Conservation (phyloP, 2,113 vertebrate genomes). For the Hoplias malabaricus region DNA sequence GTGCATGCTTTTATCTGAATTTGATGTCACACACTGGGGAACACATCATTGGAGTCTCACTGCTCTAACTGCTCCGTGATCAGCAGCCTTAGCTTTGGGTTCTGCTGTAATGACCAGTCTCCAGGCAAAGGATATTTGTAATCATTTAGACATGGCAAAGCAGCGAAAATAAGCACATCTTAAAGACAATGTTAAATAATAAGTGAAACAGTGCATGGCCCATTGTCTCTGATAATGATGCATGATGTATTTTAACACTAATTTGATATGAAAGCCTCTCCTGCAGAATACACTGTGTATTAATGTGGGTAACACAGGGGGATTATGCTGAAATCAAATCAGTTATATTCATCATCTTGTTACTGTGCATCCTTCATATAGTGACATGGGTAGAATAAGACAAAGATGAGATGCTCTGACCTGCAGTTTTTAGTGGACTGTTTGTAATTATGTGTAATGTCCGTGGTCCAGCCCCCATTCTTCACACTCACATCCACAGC, state of each 20-base stretch:
- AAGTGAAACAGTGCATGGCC: not conserved
- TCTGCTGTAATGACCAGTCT: not conserved
- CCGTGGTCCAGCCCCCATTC: too few species aligned
- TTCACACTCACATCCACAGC: too few species aligned
- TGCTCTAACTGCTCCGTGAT: not conserved
- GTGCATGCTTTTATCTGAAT: not conserved
- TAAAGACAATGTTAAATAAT: not conserved
- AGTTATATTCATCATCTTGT: not conserved
- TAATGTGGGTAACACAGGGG: not conserved
- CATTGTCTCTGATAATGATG: not conserved
- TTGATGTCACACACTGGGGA: not conserved
- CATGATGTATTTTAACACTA: not conserved
- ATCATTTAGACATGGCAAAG: not conserved
- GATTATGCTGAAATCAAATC: conserved; percentile 1
- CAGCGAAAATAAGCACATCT: not conserved
- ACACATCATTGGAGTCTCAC: not conserved
- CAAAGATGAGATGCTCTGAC: conserved; percentile 4
- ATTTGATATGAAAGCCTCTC: not conserved
- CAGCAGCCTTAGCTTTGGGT: not conserved
- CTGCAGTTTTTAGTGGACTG: too few species aligned
- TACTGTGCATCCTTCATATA: conserved; percentile 11
- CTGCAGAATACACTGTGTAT: not conserved
- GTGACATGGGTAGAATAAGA: not conserved
- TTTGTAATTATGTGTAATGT: too few species aligned
- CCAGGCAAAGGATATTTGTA: not conserved